Percentiles rank a stretch among this genome's conserved stretches.
phyloP scores from a whole-genome alignment of 1,140 invertebrate species.

The Zaprionus davidi region DNA sequence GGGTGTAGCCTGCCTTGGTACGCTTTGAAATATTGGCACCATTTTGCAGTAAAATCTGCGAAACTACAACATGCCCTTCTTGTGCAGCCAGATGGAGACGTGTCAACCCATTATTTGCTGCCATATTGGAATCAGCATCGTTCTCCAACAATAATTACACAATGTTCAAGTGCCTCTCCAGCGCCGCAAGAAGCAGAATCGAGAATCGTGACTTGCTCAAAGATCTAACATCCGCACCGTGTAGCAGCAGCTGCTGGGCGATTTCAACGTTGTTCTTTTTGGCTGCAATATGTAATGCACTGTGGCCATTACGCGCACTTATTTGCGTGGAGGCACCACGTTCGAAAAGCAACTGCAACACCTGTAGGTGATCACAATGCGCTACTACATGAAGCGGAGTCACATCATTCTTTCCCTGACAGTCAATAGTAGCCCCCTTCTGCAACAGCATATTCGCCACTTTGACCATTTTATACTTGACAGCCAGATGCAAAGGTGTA shows the following conservation, averaged over 20 bases:
- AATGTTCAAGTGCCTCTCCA: slow-evolving; percentile 97
- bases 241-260: slow-evolving; percentile 96
- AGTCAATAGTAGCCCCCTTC: slow-evolving; percentile 94
- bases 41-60: slow-evolving; percentile 92
- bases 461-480: slow-evolving; percentile 98
- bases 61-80: slow-evolving; percentile 96
- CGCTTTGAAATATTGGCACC: slow-evolving; percentile 92
- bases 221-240: slow-evolving; percentile 92
- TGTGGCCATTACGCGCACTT: slow-evolving; percentile 99
- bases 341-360: slow-evolving; percentile 95
- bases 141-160: slow-evolving; percentile 95
- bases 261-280: slow-evolving; percentile 99
- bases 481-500: slow-evolving; percentile 97
- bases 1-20: slow-evolving; percentile 98
- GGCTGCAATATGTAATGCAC: slow-evolving; percentile 98
- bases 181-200: slow-evolving; percentile 96
- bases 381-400: slow-evolving; percentile 98
- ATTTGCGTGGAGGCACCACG: slow-evolving; percentile 98
- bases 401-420: slow-evolving; percentile 98
- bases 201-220: slow-evolving; percentile 96
- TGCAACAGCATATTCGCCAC: slow-evolving; percentile 95
- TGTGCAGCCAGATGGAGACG: slow-evolving; percentile 96
- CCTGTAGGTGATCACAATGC: slow-evolving; percentile 98
- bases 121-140: slow-evolving; percentile 93
- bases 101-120: slow-evolving; percentile 93